These are phyloP conservation scores for Myripristis jacobus DNA, from an alignment of 2,797 vertebrate species.

Conservation along the genomic window DNA sequence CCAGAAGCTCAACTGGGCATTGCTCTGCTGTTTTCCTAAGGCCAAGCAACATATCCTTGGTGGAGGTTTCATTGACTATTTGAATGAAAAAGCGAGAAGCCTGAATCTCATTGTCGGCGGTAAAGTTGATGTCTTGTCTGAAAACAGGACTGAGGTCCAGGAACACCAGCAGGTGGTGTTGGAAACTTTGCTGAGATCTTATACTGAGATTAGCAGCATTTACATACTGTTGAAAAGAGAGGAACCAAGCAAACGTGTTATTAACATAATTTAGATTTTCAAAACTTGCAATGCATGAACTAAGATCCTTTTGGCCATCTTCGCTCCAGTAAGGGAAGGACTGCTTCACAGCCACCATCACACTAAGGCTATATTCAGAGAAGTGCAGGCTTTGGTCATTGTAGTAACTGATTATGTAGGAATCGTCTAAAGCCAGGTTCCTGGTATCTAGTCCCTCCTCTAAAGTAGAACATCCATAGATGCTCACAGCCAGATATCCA, in stretches of 20 bases:
- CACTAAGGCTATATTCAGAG: slow-evolving; percentile 81
- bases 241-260: slow-evolving; percentile 81
- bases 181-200: slow-evolving; percentile 69
- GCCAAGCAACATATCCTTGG: slow-evolving; percentile 79
- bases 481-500: slow-evolving; percentile 76
- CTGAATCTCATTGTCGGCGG: slow-evolving; percentile 63
- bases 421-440: slow-evolving; percentile 86
- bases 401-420: slow-evolving; percentile 84
- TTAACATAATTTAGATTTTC: slow-evolving; percentile 74
- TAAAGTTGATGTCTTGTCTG: slow-evolving; percentile 80
- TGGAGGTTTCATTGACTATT: slow-evolving; percentile 66
- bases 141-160: slow-evolving; percentile 68
- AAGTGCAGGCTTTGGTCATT: slow-evolving; percentile 81
- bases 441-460: slow-evolving; percentile 86
- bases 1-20: slow-evolving; percentile 81
- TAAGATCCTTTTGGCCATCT: slow-evolving; percentile 62
- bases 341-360: slow-evolving; percentile 85
- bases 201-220: not conserved
- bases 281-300: slow-evolving; percentile 76
- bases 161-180: slow-evolving; percentile 63
- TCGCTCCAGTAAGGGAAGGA: slow-evolving; percentile 83
- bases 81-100: slow-evolving; percentile 89
- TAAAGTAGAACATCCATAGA: slow-evolving; percentile 82
- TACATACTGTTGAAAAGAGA: slow-evolving; percentile 67
- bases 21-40: slow-evolving; percentile 74